phyloP scores from a whole-genome alignment of 2,888 invertebrate species.

The Pelosia muscerda region DNA sequence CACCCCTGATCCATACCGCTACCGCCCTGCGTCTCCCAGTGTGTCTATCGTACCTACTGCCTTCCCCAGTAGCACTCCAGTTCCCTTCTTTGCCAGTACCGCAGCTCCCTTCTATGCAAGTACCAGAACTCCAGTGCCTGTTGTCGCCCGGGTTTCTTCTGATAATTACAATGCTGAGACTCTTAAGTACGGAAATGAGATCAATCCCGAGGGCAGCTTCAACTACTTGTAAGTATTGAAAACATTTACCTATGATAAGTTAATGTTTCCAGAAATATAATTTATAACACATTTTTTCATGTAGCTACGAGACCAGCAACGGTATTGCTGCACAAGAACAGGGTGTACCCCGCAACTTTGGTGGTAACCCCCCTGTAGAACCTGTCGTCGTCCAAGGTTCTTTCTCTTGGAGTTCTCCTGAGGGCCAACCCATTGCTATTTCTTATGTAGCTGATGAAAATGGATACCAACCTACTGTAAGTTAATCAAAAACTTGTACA shows the following conservation, averaged over 20 bases:
- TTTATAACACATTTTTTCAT: conserved; percentile 28
- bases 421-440: conserved; percentile 86
- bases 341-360: conserved; percentile 82
- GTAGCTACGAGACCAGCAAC: conserved; percentile 88
- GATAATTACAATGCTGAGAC: conserved; percentile 64
- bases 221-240: conserved; percentile 79
- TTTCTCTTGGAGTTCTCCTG: conserved; percentile 86
- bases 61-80: conserved; percentile 26
- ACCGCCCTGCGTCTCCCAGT: conserved; percentile 15
- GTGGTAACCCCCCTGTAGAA: conserved; percentile 68
- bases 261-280: neutral
- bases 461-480: conserved; percentile 88
- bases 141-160: conserved; percentile 31
- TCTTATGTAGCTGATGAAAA: conserved; percentile 89
- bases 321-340: conserved; percentile 88
- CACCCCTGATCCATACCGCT: conserved; percentile 39
- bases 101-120: conserved; percentile 19
- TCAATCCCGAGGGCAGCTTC: conserved; percentile 85
- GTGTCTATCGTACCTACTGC: conserved; percentile 28
- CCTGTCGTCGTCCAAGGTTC: conserved; percentile 83
- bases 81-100: conserved; percentile 25
- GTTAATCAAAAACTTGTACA: conserved; percentile 27
- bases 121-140: conserved; percentile 16
- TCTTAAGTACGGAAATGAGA: conserved; percentile 75
- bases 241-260: neutral